Evolutionary conservation across 2,888 invertebrate species (phyloP), one percentile per base, ranked within the genome.

Genomic region (Dynastes grantii): DNA sequence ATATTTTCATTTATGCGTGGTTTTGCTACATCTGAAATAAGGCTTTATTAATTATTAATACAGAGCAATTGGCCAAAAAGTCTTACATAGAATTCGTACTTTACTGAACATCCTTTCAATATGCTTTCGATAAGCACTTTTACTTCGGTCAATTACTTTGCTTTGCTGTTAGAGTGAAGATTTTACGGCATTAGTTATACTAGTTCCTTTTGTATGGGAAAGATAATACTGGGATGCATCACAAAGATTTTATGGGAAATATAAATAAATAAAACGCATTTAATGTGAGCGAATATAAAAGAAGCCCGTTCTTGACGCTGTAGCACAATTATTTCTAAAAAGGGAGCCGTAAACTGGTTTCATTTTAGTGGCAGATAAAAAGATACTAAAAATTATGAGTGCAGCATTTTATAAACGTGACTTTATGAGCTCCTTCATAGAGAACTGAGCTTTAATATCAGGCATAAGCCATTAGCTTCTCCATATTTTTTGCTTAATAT

Each of bases 291-390:
- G 49, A 2, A 49, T 29, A 68, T 68, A 68, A 68, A 45, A 68
- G 49, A 27, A 22, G 5, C 13, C 51, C 27, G 13, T 68, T 68
- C 22, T 51, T 9, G 29, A 49, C 13, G 27, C 68, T 13, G 49
- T 22, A 5, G 68, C 68, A 68, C 29, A 68, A 68, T 68, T 68
- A 68, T 68, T 68, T 68, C 68, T 68, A 53, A 68, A 68, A 51
- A 53, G 49, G 51, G 45, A 45, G 49, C 51, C 68, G 51, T 68
- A 68, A 68, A 51, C 68, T 51, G 51, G 51, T 51, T 68, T 68
- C 68, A 68, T 68, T 68, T 51, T 51, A 68, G 68, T 68, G 51
- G 68, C 27, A 68, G 51, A 51, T 68, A 68, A 68, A 51, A 51
- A 51, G 68, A 68, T 29, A 68, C 51, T 68, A 68, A 68, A 68